These are phyloP conservation scores for Phylloscopus trochilus DNA, from an alignment of 2,113 vertebrate species.

Conservation along the genomic window DNA sequence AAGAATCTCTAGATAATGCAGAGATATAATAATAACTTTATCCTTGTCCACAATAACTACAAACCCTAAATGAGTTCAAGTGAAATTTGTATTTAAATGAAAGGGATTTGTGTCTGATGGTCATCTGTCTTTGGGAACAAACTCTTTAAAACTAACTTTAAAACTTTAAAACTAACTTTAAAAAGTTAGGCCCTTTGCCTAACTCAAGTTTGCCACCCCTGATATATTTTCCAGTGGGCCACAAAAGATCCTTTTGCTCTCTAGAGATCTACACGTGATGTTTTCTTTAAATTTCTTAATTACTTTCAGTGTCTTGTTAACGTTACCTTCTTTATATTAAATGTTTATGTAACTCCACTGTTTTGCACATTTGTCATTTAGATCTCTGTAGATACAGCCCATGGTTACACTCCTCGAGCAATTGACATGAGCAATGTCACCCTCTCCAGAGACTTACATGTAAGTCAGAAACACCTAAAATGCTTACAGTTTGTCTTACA, in stretches of 20 bases:
- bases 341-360: not conserved
- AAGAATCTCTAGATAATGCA: not conserved
- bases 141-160: too few relatives aligned
- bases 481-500: not conserved
- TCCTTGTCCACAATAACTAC: not conserved
- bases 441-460: slow-evolving; percentile 90
- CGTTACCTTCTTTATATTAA: not conserved
- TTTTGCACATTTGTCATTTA: slow-evolving; percentile 44
- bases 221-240: not conserved
- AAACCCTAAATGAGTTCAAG: not conserved
- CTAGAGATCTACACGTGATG: not conserved
- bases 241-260: not conserved
- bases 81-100: not conserved
- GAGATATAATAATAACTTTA: not conserved
- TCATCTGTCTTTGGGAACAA: not conserved
- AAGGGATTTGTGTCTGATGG: not conserved
- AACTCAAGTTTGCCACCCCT: not conserved
- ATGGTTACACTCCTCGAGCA: slow-evolving; percentile 89
- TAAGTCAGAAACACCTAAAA: slow-evolving; percentile 68
- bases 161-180: too few relatives aligned
- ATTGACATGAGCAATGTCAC: slow-evolving; percentile 98
- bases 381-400: slow-evolving; percentile 87
- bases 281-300: not conserved
- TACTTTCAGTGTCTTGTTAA: not conserved
- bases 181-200: not conserved